A percentile compares a stretch with the other conserved stretches of the same genome.
Evolutionary conservation across 2,113 vertebrate genomes (phyloP).

Genomic region (human): GRCh38 chr12:66242001-66242500

Average conservation of each 20-base stretch:
- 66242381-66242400: not conserved
- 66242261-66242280: not conserved
- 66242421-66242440: not conserved
- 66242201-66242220: not conserved
- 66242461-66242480: not conserved
- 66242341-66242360: not conserved
- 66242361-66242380: not conserved
- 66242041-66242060: not conserved
- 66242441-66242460: not conserved
- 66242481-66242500: not conserved
- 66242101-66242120: not conserved
- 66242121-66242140: not conserved
- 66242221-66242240: not conserved
- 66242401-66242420: not conserved
- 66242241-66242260: not conserved
- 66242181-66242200: not conserved
- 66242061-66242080: not conserved
- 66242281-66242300: accelerated
- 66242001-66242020: not conserved
- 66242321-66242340: not conserved
- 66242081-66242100: not conserved
- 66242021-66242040: not conserved
- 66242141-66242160: not conserved
- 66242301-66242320: not conserved
- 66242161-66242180: not conserved